Conservation (phyloP, 2,797 vertebrate species). For the Rhabdophis nuchalis region DNA sequence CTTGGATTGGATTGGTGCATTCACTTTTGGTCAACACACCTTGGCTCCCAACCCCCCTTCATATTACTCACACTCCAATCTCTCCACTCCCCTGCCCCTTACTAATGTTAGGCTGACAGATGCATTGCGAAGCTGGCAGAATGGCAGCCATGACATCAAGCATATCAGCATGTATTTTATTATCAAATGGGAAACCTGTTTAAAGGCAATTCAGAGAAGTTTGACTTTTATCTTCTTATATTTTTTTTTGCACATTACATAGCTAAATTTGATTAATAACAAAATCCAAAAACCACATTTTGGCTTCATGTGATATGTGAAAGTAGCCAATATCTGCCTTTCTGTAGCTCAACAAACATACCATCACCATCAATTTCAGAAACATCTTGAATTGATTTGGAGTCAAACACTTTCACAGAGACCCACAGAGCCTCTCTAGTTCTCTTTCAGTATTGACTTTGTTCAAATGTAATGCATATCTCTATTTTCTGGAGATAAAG, state of each 20-base stretch:
- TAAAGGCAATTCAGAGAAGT: background rate
- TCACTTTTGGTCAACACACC: too few relatives aligned
- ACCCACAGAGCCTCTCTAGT: background rate
- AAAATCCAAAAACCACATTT: background rate
- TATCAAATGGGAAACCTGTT: background rate
- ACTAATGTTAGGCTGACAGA: too few relatives aligned
- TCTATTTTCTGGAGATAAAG: background rate
- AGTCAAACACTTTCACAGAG: background rate
- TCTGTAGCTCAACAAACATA: background rate
- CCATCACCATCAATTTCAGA: background rate
- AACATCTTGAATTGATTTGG: background rate
- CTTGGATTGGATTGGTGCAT: too few relatives aligned
- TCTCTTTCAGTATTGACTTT: background rate
- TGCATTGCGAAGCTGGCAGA: too few relatives aligned
- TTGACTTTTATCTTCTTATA: background rate
- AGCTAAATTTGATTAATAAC: background rate
- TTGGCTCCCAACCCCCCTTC: too few relatives aligned
- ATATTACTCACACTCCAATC: too few relatives aligned
- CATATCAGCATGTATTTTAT: background rate
- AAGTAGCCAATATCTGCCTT: background rate
- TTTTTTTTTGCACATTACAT: background rate
- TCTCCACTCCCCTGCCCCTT: too few relatives aligned
- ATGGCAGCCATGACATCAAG: background rate
- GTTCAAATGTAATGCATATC: background rate
- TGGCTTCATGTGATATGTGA: background rate